These are phyloP conservation scores for Amphiura filiformis DNA, from an alignment of 35 echinoderm and acorn worm genomes.

Conservation along the genomic window DNA sequence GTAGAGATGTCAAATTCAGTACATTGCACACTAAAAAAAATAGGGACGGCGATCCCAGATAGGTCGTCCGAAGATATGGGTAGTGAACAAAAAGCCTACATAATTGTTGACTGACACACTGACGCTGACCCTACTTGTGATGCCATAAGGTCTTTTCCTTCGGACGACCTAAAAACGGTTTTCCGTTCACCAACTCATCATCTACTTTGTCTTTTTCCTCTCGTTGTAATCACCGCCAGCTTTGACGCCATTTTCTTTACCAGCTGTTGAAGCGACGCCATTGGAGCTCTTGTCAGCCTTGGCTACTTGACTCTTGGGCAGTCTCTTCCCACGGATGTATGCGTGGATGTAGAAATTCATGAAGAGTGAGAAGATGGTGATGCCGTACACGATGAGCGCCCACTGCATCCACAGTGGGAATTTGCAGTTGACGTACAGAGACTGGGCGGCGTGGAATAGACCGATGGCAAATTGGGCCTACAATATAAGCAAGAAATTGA, in stretches of 20 bases:
- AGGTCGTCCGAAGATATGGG: no score
- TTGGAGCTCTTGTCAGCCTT: not conserved
- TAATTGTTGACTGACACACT: no score
- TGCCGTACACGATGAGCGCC: constrained; percentile 65
- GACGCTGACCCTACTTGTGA: no score
- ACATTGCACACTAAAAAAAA: no score
- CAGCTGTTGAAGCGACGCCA: not conserved
- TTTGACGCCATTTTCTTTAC: constrained; percentile 1
- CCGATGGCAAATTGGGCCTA: constrained; percentile 86
- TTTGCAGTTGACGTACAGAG: constrained; percentile 83
- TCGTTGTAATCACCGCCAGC: not conserved
- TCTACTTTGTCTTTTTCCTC: constrained; percentile 32
- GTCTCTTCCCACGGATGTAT: constrained; percentile 76
- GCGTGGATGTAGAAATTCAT: constrained; percentile 99
- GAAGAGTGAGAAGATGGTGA: constrained; percentile 82
- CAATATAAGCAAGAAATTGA: no score
- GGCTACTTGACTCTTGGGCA: constrained; percentile 58
- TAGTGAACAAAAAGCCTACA: no score
- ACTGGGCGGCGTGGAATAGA: constrained; percentile 70
- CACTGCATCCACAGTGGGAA: constrained; percentile 97
- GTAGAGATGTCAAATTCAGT: no score
- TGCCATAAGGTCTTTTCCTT: no score
- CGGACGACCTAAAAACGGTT: no score
- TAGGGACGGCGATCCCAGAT: no score
- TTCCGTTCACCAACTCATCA: not conserved